phyloP scores from a whole-genome alignment of 2,113 vertebrate species.

The Pelusios castaneus region DNA sequence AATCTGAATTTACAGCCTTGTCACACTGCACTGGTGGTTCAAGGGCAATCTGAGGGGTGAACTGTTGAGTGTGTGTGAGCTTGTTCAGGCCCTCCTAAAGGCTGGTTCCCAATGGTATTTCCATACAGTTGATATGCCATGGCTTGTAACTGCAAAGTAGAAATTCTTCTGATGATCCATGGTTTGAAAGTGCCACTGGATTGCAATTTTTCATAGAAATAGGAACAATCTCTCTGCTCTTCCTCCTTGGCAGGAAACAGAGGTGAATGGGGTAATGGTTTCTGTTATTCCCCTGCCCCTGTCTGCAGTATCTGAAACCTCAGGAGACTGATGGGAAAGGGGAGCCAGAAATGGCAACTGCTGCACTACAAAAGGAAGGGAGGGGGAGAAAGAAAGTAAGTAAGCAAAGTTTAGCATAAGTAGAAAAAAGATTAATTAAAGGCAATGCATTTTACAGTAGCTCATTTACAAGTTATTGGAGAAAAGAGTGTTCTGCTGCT shows the following conservation, averaged over 20 bases:
- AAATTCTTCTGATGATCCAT: slow-evolving; percentile 43
- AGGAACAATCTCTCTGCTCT: neutral
- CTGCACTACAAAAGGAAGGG: neutral
- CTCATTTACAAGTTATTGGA: neutral
- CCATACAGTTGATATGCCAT: slow-evolving; percentile 41
- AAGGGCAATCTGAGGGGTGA: slow-evolving; percentile 93
- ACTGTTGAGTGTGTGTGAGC: slow-evolving; percentile 86
- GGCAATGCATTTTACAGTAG: neutral
- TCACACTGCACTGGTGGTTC: slow-evolving; percentile 97
- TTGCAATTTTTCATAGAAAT: neutral
- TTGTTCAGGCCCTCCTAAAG: slow-evolving; percentile 49
- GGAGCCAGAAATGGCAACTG: neutral
- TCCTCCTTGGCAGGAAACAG: neutral
- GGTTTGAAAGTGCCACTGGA: slow-evolving; percentile 12
- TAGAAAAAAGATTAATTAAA: neutral
- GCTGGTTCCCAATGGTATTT: slow-evolving; percentile 27
- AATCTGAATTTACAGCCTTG: slow-evolving; percentile 91
- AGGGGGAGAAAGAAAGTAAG: neutral
- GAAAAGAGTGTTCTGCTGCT: neutral
- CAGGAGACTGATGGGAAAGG: neutral
- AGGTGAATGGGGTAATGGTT: neutral
- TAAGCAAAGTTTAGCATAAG: neutral
- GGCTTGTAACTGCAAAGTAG: slow-evolving; percentile 65
- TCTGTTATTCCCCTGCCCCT: neutral
- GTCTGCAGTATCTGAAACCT: neutral